phyloP scores from a whole-genome alignment of 1,140 invertebrate species.

The Scaptodrosophila lebanonensis region DNA sequence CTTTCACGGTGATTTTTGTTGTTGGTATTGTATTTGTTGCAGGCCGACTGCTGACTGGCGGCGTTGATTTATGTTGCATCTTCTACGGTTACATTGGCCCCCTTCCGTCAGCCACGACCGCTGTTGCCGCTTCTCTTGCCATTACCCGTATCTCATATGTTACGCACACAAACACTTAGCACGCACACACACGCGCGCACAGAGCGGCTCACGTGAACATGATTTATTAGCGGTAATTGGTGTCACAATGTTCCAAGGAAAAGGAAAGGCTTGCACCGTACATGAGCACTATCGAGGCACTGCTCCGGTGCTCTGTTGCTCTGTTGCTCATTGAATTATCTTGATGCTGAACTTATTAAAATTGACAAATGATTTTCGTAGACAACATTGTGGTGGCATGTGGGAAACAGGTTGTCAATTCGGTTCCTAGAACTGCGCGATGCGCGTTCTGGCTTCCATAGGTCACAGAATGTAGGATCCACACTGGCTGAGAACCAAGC shows the following conservation, averaged over 20 bases:
- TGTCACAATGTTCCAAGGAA: conserved; percentile 71
- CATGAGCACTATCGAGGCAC: too few relatives aligned
- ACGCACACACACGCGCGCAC: conserved; percentile 5
- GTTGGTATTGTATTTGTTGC: too few relatives aligned
- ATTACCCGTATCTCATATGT: conserved; percentile 70
- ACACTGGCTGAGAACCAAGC: too few relatives aligned
- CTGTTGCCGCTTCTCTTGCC: conserved; percentile 37
- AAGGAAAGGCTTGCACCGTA: conserved; percentile 69
- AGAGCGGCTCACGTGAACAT: conserved; percentile 60
- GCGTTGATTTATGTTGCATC: conserved; percentile 73
- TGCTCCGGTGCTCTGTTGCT: conserved; percentile 9
- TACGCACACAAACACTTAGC: conserved; percentile 25
- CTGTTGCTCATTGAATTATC: conserved; percentile 65
- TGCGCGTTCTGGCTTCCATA: conserved; percentile 42
- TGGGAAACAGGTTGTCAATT: conserved; percentile 67
- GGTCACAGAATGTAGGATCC: conserved; percentile 50
- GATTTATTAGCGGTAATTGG: conserved; percentile 75
- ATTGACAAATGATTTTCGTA: conserved; percentile 73
- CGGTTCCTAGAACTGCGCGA: conserved; percentile 50
- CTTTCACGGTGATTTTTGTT: too few relatives aligned
- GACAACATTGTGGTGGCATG: conserved; percentile 44
- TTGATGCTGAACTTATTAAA: conserved; percentile 75
- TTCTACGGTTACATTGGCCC: conserved; percentile 66
- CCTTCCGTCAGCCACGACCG: neutral
- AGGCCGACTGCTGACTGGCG: conserved; percentile 55